Evolutionary conservation across 2,113 vertebrate species (phyloP), one percentile per base, ranked within the genome.

Genomic region (Alouatta palliata): DNA sequence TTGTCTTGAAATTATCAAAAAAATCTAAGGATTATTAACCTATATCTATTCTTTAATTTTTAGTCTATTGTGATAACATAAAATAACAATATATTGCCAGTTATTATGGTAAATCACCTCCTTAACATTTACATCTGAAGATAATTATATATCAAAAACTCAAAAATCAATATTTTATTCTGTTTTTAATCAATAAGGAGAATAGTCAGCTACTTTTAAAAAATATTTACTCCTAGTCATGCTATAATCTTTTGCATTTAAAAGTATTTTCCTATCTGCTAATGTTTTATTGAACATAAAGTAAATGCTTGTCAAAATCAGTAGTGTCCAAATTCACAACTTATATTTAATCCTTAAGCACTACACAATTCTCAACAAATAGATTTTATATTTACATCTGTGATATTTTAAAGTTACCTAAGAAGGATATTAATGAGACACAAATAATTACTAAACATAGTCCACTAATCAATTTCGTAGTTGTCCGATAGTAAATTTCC

Each of bases 1-100:
- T 35, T 95, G 37, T 94, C 68, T 94, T 92, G 54, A 76, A 95
- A 92, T 90, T 97, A 95, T 77, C 86, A 84, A 96, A 89, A 94
- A 84, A 56, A 84, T 27, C 37, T 95, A 94, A 95, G 83, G 0
- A 5, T 97, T 76, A 35, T 64, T 35, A 58, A 54, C 58, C 37
- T 43, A 58, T 27, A 77, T 35, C 1, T 35, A 12, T 45, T 92
- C 32, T 45, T 88, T 64, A 88, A 35, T 13, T 76, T 91, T 91
- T 96, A 61, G 30, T 77, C 90, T 94, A 93, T 81, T n/a, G 8
- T 80, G 83, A 64, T 92, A 79, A 58, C 61, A 47, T 54, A 95
- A 96, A 97, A 45, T 64, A 27, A 82, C 32, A 16, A 58, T 7
- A 86, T 64, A 40, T 17, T 77, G 2, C 40, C 14, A 82, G 6